A percentile compares a stretch with the other conserved stretches of the same genome.
Evolutionary conservation across 2,888 invertebrate species (phyloP).

Genomic region (Amiota mariae): DNA sequence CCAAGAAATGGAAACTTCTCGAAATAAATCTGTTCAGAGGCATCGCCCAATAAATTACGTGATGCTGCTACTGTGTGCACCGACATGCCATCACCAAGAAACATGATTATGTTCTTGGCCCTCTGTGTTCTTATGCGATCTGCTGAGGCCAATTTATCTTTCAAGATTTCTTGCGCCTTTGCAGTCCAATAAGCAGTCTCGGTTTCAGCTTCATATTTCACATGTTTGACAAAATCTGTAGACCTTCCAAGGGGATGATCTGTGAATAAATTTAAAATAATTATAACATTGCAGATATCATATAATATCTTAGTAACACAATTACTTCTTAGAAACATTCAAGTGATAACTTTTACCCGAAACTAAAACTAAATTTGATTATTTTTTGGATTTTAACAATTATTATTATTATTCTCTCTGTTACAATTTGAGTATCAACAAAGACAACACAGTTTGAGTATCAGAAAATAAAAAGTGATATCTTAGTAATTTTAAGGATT

Average conservation of each 20-base stretch:
- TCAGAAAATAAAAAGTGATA: too few species aligned
- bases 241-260: conserved; percentile 48
- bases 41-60: conserved; percentile 78
- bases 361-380: too few species aligned
- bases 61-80: conserved; percentile 81
- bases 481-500: too few species aligned
- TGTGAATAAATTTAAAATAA: conserved; percentile 37
- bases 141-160: conserved; percentile 57
- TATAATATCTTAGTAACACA: too few species aligned
- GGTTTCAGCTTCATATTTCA: conserved; percentile 59
- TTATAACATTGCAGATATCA: not conserved
- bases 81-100: conserved; percentile 86
- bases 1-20: conserved; percentile 78
- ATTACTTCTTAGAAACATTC: too few species aligned
- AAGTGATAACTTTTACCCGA: too few species aligned
- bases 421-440: too few species aligned
- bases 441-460: too few species aligned
- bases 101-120: conserved; percentile 80
- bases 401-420: too few species aligned
- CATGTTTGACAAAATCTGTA: conserved; percentile 15
- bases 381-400: too few species aligned
- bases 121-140: conserved; percentile 52
- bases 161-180: conserved; percentile 65
- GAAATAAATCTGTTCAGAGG: conserved; percentile 77
- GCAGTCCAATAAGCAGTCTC: conserved; percentile 66